Evolutionary conservation across 2,797 vertebrate genomes (phyloP), one percentile per base, ranked within the genome.

Genomic region (Crax fasciolata): DNA sequence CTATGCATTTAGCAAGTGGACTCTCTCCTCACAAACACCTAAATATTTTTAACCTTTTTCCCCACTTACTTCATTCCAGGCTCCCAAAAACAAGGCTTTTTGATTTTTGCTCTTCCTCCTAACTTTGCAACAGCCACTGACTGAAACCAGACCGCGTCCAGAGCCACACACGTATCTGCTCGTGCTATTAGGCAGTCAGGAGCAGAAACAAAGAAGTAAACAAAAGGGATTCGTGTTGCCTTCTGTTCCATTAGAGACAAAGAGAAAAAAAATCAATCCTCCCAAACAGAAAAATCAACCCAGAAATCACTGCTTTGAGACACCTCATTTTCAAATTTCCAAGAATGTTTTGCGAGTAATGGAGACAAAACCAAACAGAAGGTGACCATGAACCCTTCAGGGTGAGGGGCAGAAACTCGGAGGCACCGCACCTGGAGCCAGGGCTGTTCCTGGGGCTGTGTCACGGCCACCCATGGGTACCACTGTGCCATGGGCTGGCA

Each of bases 161-260:
- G 72, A 89, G 76, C 70, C 84, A 57, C 24, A 17, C 41, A 11
- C 21, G 1, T 48, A 58, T 78, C 87, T 88, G 84, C 91, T 95
- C 39, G 43, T 51, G 39, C 66, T 86, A 91, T 84, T 89, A 91
- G 77, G 94, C 93, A 93, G 84, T 77, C 90, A 84, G 89, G 58
- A 95, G 81, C 92, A 91, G 82, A 94, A 95, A 94, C 87, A 94
- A 91, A 92, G 90, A 89, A 63, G 93, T 95, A 96, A 96, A 97
- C 94, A 96, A 94, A 96, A 89, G 92, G 82, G 90, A 87, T 92
- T 94, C 87, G 44, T 23, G 2, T 70, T 84, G 89, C 89, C 89
- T 96, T 93, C 81, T 96, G 90, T 91, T 96, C 73, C 82, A 70
- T 1, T 83, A 85, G 75, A 95, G 84, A 72, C 70, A 52, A 32